phyloP scores from a whole-genome alignment of 2,888 invertebrate genomes.

The Orthosia gothica region DNA sequence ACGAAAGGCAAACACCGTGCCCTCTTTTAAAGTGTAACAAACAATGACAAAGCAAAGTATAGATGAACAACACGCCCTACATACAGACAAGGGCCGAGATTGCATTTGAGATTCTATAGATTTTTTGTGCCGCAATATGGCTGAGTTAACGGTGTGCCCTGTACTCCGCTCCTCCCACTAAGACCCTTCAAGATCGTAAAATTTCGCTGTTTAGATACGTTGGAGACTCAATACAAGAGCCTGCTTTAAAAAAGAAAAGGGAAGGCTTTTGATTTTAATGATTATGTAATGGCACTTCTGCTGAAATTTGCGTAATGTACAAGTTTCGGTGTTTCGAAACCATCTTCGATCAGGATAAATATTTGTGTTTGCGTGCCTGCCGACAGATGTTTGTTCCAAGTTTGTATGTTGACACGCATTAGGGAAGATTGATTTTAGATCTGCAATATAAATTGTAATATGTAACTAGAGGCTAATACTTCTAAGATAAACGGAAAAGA shows the following conservation, averaged over 20 bases:
- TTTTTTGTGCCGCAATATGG: slow-evolving; percentile 63
- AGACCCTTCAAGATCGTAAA: slow-evolving; percentile 38
- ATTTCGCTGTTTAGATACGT: slow-evolving; percentile 8
- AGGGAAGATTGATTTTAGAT: background rate
- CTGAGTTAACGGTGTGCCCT: slow-evolving; percentile 46
- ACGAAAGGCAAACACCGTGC: slow-evolving; percentile 37
- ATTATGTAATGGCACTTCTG: background rate
- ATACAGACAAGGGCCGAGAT: slow-evolving; percentile 69
- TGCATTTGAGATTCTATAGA: slow-evolving; percentile 72
- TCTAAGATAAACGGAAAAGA: no score
- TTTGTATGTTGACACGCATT: background rate
- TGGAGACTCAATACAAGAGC: slow-evolving; percentile 17
- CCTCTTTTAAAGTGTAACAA: slow-evolving; percentile 49
- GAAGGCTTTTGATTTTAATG: slow-evolving; percentile 4
- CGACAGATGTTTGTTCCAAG: slow-evolving; percentile 6
- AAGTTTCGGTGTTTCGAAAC: background rate
- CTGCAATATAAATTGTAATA: background rate
- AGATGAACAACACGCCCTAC: slow-evolving; percentile 61
- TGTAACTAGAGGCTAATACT: background rate
- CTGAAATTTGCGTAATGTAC: background rate
- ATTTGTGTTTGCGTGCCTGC: slow-evolving; percentile 5
- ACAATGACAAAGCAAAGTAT: slow-evolving; percentile 60
- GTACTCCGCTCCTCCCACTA: slow-evolving; percentile 31
- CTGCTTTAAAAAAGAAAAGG: background rate
- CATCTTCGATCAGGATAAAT: slow-evolving; percentile 10